Base-by-base conservation (phyloP, 2,888 invertebrate genomes). In the Deilephila porcellus region DNA sequence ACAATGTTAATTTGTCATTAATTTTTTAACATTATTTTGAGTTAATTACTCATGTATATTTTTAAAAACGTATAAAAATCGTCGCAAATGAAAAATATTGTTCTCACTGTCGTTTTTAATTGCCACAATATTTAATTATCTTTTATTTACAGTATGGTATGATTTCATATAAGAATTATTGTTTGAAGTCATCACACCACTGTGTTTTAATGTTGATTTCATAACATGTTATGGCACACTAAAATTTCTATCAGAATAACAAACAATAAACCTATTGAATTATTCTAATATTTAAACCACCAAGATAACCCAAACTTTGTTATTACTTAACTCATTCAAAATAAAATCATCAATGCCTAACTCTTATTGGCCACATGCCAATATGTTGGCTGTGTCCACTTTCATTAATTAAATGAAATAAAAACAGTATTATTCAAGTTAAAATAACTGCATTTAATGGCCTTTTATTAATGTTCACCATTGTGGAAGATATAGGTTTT, bases 1-100 rank as follows among this genome's bases (percentile, higher is more conserved):
- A 76, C 64, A 64, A 37, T 74, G 52, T 67, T 52, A 45, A 67
- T 67, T 52, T 67, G 17, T 71, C 63, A 71, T 63, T 56, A 37
- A 71, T 53, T 37, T 60, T 45, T 45, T 20, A 60, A 37, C 60
- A 37, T 37, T 60, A 14, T 52, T 34, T 17, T 19, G 11, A n/a
- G 25, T 52, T 17, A 20, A 25, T 67, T 52, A 52, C 20, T 67
- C 45, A 45, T 45, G 34, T 63, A 3, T 34, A 37, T 34, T 14
- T 17, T 34, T 52, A 52, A 11, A 25, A 52, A 14, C 20, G 56
- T 56, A 32, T 37, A 6, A 52, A 67, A 67, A 25, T 67, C 4
- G 45, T 52, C 25, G 67, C 20, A 52, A 67, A 67, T 52, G 52
- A 67, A 67, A 67, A 67, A 52, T 67, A 25, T 25, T 17, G 14